phyloP scores from a whole-genome alignment of 1,140 invertebrate genomes.

The Trachelipus rathkii region DNA sequence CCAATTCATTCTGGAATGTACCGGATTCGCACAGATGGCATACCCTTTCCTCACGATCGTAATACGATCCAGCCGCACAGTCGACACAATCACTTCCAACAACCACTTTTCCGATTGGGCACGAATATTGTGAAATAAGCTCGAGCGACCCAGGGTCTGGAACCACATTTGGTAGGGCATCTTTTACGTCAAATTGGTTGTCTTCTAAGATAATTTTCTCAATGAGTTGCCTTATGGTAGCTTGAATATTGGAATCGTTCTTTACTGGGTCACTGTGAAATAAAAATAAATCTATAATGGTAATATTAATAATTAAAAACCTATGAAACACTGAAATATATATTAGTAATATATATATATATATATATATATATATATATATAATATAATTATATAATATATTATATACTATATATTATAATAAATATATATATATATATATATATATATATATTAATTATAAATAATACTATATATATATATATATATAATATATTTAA shows the following conservation, averaged over 20 bases:
- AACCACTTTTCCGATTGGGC: slow-evolving; percentile 71
- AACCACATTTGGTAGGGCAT: slow-evolving; percentile 87
- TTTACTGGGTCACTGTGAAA: slow-evolving; percentile 77
- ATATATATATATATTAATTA: too few species aligned
- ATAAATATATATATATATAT: too few species aligned
- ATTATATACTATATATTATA: too few species aligned
- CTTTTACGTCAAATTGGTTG: slow-evolving; percentile 85
- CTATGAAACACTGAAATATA: too few species aligned
- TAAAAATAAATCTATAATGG: neutral
- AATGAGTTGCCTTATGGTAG: slow-evolving; percentile 72
- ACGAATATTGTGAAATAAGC: slow-evolving; percentile 85
- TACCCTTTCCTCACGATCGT: slow-evolving; percentile 65
- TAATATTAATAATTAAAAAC: neutral
- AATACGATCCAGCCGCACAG: slow-evolving; percentile 88
- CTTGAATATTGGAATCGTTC: slow-evolving; percentile 80
- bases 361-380: neutral
- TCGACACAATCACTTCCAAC: slow-evolving; percentile 63
- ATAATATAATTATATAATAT: too few species aligned
- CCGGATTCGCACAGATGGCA: slow-evolving; percentile 83
- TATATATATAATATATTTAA: too few species aligned
- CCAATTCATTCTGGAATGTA: slow-evolving; percentile 88
- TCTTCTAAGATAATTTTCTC: slow-evolving; percentile 81
- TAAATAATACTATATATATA: too few species aligned
- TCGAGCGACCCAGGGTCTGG: slow-evolving; percentile 83
- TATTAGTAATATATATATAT: too few species aligned